These are phyloP conservation scores for Bimastos eiseni DNA, from an alignment of 2,888 invertebrate species.

Conservation along the genomic window DNA sequence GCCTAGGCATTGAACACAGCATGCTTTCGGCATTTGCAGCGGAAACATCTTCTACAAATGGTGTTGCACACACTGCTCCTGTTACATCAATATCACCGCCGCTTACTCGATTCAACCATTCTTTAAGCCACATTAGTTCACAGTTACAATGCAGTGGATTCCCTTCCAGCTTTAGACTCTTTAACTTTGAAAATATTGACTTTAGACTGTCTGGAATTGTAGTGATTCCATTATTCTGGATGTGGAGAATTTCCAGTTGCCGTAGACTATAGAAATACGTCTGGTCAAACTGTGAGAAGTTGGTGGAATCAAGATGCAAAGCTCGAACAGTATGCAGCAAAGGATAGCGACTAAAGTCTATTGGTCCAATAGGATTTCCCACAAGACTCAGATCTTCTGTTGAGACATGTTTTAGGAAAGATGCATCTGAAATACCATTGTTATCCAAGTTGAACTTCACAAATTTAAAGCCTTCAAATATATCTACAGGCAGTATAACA, in stretches of 20 bases:
- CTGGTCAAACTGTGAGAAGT: slow-evolving; percentile 30
- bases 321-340: slow-evolving; percentile 32
- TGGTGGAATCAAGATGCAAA: slow-evolving; percentile 35
- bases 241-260: slow-evolving; percentile 36
- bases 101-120: slow-evolving; percentile 28
- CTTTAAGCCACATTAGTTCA: slow-evolving; percentile 40
- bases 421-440: slow-evolving; percentile 35
- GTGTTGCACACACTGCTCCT: slow-evolving; percentile 35
- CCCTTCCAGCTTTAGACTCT: slow-evolving; percentile 33
- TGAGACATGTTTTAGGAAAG: slow-evolving; percentile 34
- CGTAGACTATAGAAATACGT: slow-evolving; percentile 34
- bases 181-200: slow-evolving; percentile 32
- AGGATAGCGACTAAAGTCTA: slow-evolving; percentile 40
- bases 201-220: slow-evolving; percentile 34
- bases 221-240: slow-evolving; percentile 38
- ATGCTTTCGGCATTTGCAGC: slow-evolving; percentile 33
- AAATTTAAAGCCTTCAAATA: slow-evolving; percentile 39
- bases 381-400: slow-evolving; percentile 37
- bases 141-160: slow-evolving; percentile 42
- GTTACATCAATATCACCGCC: slow-evolving; percentile 21
- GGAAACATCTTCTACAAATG: slow-evolving; percentile 27
- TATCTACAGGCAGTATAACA: slow-evolving; percentile 29
- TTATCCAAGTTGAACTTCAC: slow-evolving; percentile 33
- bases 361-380: slow-evolving; percentile 40
- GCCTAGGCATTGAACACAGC: slow-evolving; percentile 33